Base-by-base conservation (phyloP, 2,113 vertebrate genomes). In the Cephalopholis sonnerati region DNA sequence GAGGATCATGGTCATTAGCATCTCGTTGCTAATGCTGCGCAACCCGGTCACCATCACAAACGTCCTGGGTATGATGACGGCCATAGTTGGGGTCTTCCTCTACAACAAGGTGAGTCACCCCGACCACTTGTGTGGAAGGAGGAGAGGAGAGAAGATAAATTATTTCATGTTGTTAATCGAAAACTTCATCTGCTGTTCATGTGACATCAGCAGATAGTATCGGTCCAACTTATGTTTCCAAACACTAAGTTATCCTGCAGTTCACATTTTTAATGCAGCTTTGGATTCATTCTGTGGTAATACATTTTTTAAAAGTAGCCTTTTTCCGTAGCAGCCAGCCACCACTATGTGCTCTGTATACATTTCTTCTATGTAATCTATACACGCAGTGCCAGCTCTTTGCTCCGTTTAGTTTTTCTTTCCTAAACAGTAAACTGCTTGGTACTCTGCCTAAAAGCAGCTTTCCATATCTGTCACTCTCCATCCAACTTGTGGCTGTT, bases 1-100 rank as follows among this genome's bases (percentile, higher is more conserved):
- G 89, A 95, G 98, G 39, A 99, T 99, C 95, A 98, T 98, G 96
- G 98, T 99, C 65, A 99, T 99, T 92, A 97, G 96, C 0, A 97
- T 99, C 88, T 99, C 98, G 2, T 95, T 99, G 11, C 85, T 99
- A 10, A 96, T 99, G 97, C 96, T 99, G 69, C 96, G 97, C 77
- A 99, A 99, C 83, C 98, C 98, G 0, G 98, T 99, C 65, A 96
- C 93, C 5, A 91, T 95, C 92, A 97, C 97, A 85, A 99, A 99
- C 0, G 95, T 99, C 29, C 87, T 99, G 61, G 98, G 98, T 58
- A 99, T 99, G 98, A 95, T 99, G 96, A 98, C 98, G 0, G 98
- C 98, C 72, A 99, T 99, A 62, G 88, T 99, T 0, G 98, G 98
- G 0, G 98, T 99, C 84, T 99, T 99, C 91, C 90, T 99, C 2